phyloP scores from a whole-genome alignment of 2,888 invertebrate genomes.

The Dryococelus australis region DNA sequence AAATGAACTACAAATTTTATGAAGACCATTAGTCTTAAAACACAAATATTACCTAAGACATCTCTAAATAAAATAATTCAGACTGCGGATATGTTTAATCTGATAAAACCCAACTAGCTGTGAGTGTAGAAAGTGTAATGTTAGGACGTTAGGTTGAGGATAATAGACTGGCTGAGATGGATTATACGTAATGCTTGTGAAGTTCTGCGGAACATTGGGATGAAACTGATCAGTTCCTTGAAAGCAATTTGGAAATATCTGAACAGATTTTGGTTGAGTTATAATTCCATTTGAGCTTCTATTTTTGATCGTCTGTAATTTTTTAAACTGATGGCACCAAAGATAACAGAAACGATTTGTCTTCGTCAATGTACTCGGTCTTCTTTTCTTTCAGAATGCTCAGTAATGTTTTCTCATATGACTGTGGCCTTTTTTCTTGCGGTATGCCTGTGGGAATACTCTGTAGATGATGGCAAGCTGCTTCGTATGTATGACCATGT shows the following conservation, averaged over 20 bases:
- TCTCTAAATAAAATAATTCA: background rate
- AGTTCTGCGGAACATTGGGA: background rate
- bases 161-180: background rate
- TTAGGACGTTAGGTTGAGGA: background rate
- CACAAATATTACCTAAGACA: background rate
- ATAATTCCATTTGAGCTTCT: constrained; percentile 17
- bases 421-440: background rate
- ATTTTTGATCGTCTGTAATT: background rate
- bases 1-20: background rate
- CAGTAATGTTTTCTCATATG: too few relatives aligned
- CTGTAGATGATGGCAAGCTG: background rate
- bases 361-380: too few relatives aligned
- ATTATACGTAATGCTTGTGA: background rate
- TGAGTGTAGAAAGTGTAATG: background rate
- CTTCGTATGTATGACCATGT: background rate
- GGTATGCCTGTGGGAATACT: background rate
- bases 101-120: background rate
- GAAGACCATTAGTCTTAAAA: too few relatives aligned
- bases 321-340: background rate
- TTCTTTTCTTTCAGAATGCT: too few relatives aligned
- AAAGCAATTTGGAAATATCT: background rate
- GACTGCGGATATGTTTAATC: background rate
- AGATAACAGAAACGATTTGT: constrained; percentile 18
- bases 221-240: constrained; percentile 4
- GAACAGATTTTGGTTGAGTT: background rate